Evolutionary conservation across 2,113 vertebrate genomes (phyloP), one percentile per base, ranked within the genome.

Genomic region (Merops nubicus): DNA sequence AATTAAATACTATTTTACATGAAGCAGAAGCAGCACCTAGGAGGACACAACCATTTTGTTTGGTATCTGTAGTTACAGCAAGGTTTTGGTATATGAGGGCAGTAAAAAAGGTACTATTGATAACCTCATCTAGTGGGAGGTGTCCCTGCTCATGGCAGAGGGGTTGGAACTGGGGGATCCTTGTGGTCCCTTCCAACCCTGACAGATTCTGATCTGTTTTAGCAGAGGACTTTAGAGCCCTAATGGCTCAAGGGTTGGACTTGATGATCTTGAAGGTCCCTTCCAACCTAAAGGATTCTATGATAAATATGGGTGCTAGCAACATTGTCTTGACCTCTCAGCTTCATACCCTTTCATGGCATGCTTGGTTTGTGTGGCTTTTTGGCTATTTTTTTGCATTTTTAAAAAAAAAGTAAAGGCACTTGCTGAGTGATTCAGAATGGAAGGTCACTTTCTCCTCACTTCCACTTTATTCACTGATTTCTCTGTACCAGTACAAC

Each of bases 351-450:
- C 21, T 69, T 79, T 80, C 15, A 29, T 45, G 15, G 25, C 21
- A 5, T 57, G 6, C 22, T 50, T 80, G 36, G 17, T 31, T 63
- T 63, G 26, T 78, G 57, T 26, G n/a, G 40, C 17, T 29, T 93
- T 50, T 75, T 64, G 19, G 26, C 25, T 40, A n/a, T 57, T 47
- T 12, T 45, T 88, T 73, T 88, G 14, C 5, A 1, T 8, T 48
- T 16, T 28, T n/a, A n/a, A n/a, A n/a, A n/a, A n/a, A n/a, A n/a
- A n/a, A n/a, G n/a, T 36, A 31, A 69, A 80, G 29, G 33, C 51
- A 36, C 9, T 18, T 50, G 14, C 31, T 60, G 12, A 11, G 1
- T 0, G 0, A 85, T 62, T 53, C 34, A 51, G 33, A 72, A 6
- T 26, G 18, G 78, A 62, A 73, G 13, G 15, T 53, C 34, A 18